A percentile compares a stretch with the other conserved stretches of the same genome.
phyloP scores from a whole-genome alignment of 2,113 vertebrate species.

The Choloepus hoffmanni region DNA sequence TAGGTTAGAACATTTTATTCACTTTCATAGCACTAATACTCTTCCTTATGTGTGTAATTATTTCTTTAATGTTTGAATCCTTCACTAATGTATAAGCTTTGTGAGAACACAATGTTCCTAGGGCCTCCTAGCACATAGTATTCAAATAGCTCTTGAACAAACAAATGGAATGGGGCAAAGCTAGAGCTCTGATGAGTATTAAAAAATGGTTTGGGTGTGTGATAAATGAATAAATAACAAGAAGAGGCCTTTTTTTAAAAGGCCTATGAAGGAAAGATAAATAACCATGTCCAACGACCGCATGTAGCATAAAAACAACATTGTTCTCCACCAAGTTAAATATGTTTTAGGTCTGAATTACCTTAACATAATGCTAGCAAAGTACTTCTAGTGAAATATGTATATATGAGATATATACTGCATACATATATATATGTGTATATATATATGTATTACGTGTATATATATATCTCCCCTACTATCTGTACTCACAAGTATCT shows the following conservation, averaged over 20 bases:
- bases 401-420: background rate
- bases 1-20: slow-evolving; percentile 40
- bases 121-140: background rate
- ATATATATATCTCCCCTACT: background rate
- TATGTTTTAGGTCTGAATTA: slow-evolving; percentile 43
- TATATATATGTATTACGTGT: too few relatives aligned
- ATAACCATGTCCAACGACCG: background rate
- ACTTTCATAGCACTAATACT: background rate
- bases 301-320: slow-evolving; percentile 31
- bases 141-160: slow-evolving; percentile 58
- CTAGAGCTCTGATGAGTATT: background rate
- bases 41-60: slow-evolving; percentile 36
- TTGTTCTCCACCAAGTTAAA: slow-evolving; percentile 35
- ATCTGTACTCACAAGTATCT: background rate
- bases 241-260: slow-evolving; percentile 1
- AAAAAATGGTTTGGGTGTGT: background rate
- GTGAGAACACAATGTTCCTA: background rate
- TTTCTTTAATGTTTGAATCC: slow-evolving; percentile 41
- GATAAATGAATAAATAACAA: slow-evolving; percentile 27
- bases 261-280: background rate
- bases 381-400: slow-evolving; percentile 41
- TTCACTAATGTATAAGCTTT: slow-evolving; percentile 40
- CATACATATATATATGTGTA: too few relatives aligned
- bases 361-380: slow-evolving; percentile 42
- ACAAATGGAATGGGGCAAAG: slow-evolving; percentile 43